Evolutionary conservation across 2,113 vertebrate genomes (phyloP).

Genomic region (Poecilia latipinna): DNA sequence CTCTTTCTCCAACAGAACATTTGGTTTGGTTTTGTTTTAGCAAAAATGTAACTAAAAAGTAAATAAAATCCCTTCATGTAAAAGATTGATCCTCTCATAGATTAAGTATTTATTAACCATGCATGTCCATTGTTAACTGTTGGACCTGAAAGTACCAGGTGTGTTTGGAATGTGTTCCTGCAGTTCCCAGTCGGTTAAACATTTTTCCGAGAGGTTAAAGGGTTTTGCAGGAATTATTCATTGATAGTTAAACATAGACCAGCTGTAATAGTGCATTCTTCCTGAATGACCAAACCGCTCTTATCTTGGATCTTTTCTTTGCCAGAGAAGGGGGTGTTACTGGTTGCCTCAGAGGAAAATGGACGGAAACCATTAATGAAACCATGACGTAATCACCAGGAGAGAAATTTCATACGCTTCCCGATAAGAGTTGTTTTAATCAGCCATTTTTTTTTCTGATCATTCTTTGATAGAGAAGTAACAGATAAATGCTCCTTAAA

Average conservation of each 20-base stretch:
- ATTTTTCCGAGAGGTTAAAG: slow-evolving; percentile 57
- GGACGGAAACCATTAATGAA: slow-evolving; percentile 77
- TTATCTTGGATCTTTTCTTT: slow-evolving; percentile 69
- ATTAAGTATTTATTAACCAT: slow-evolving; percentile 43
- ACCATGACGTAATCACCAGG: slow-evolving; percentile 65
- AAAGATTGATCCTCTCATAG: not conserved
- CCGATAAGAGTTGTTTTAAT: slow-evolving; percentile 63
- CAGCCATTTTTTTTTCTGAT: slow-evolving; percentile 48
- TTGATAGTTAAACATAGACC: slow-evolving; percentile 59
- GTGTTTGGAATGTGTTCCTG: slow-evolving; percentile 35
- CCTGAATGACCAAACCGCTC: slow-evolving; percentile 63
- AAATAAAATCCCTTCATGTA: not conserved
- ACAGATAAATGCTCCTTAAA: slow-evolving; percentile 29
- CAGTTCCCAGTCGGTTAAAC: slow-evolving; percentile 50
- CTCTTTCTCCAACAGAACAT: slow-evolving; percentile 4
- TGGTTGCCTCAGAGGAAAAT: slow-evolving; percentile 43
- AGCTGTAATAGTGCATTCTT: slow-evolving; percentile 69
- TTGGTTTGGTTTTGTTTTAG: slow-evolving; percentile 3
- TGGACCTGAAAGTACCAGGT: slow-evolving; percentile 6
- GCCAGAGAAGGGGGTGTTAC: slow-evolving; percentile 48
- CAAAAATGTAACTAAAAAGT: not conserved
- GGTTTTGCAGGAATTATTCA: slow-evolving; percentile 40
- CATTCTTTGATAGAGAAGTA: slow-evolving; percentile 46
- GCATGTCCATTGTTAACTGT: slow-evolving; percentile 10
- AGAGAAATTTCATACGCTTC: slow-evolving; percentile 62